Evolutionary conservation across 1,140 invertebrate genomes (phyloP).

Genomic region (Calycopis cecrops): DNA sequence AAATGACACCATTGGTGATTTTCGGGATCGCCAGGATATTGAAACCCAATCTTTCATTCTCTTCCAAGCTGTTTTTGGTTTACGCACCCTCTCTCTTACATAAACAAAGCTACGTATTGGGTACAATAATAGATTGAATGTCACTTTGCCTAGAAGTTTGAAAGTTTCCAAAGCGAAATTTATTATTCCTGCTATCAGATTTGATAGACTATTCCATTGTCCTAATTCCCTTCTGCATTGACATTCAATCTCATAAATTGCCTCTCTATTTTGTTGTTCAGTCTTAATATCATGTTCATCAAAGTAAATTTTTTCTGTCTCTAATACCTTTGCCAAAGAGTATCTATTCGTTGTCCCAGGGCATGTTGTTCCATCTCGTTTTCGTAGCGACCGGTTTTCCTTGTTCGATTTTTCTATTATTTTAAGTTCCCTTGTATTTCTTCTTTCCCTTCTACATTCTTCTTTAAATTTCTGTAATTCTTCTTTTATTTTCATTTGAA

Average conservation of each 20-base stretch:
- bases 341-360: too few species aligned
- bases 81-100: slow-evolving; percentile 22
- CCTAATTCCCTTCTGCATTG: slow-evolving; percentile 22
- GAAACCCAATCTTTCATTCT: slow-evolving; percentile 25
- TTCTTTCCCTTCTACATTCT: background rate
- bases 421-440: background rate
- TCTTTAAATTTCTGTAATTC: background rate
- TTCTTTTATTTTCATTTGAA: slow-evolving; percentile 16
- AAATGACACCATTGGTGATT: slow-evolving; percentile 27
- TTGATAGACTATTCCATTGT: slow-evolving; percentile 31
- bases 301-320: background rate
- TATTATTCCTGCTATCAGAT: slow-evolving; percentile 29
- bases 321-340: too few species aligned
- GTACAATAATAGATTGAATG: slow-evolving; percentile 26
- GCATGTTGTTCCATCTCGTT: too few species aligned
- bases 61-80: slow-evolving; percentile 26
- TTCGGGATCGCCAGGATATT: slow-evolving; percentile 29
- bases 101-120: slow-evolving; percentile 33
- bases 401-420: background rate
- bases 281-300: slow-evolving; percentile 21
- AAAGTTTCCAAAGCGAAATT: slow-evolving; percentile 26
- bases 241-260: slow-evolving; percentile 12
- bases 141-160: slow-evolving; percentile 16
- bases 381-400: too few species aligned
- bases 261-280: slow-evolving; percentile 8